Evolutionary conservation across 2,113 vertebrate species (phyloP).

Genomic region (Epinephelus cyanopodus): DNA sequence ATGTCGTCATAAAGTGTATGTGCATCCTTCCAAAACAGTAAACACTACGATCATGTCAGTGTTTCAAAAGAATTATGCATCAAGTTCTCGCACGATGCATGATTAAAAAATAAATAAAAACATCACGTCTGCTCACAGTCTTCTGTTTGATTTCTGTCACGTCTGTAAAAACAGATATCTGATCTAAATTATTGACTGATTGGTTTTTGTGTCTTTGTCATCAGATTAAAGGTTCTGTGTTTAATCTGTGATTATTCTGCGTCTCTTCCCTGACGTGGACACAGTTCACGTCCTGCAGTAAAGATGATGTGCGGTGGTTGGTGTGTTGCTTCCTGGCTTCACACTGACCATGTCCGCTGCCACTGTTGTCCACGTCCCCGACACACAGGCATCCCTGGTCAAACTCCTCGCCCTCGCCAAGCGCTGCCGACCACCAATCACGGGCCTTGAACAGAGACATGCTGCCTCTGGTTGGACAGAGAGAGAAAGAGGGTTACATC

Average conservation of each 20-base stretch:
- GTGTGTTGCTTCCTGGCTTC: neutral
- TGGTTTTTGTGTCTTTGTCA: too few relatives aligned
- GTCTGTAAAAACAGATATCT: too few relatives aligned
- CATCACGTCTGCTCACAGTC: too few relatives aligned
- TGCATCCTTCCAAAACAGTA: neutral
- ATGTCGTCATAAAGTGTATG: neutral
- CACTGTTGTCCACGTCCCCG: slow-evolving; percentile 95
- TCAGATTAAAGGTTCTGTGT: too few relatives aligned
- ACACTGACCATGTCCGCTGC: slow-evolving; percentile 89
- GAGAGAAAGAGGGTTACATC: slow-evolving; percentile 9
- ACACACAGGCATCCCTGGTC: slow-evolving; percentile 96
- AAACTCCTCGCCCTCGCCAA: slow-evolving; percentile 96
- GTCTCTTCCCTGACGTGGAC: neutral
- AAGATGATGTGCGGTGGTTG: neutral
- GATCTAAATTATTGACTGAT: too few relatives aligned
- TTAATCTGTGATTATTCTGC: neutral
- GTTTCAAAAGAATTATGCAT: too few relatives aligned
- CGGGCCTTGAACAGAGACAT: slow-evolving; percentile 99
- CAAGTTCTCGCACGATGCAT: too few relatives aligned
- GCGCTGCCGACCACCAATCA: slow-evolving; percentile 94
- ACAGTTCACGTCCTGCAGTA: neutral
- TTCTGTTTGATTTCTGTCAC: too few relatives aligned
- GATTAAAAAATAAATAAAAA: too few relatives aligned
- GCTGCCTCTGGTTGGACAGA: slow-evolving; percentile 76
- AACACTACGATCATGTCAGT: neutral